Conservation (phyloP, 2,888 invertebrate species). For the Drosophila setosimentum region DNA sequence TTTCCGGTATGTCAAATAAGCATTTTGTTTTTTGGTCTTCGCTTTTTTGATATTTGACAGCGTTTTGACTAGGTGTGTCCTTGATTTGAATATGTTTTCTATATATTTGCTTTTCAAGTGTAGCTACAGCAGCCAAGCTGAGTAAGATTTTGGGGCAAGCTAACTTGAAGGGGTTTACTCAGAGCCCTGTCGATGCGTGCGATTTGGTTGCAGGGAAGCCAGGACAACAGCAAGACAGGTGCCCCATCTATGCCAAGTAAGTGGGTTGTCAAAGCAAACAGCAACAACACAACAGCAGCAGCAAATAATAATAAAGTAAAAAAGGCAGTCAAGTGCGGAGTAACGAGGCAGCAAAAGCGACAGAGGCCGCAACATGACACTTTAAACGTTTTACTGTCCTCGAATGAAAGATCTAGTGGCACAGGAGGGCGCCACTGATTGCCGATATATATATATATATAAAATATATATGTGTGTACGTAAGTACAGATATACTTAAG, state of each 20-base stretch:
- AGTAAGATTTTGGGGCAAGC: constrained; percentile 15
- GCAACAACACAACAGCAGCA: constrained; percentile 35
- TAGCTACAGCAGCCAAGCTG: constrained; percentile 8
- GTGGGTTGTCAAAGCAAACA: constrained; percentile 81
- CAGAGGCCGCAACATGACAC: constrained; percentile 67
- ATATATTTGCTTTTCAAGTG: not conserved
- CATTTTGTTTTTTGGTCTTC: not conserved
- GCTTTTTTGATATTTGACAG: not conserved
- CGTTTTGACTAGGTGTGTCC: not conserved
- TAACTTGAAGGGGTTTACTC: constrained; percentile 69
- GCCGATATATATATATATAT: constrained; percentile 34
- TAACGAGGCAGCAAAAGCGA: constrained; percentile 59
- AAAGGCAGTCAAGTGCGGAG: constrained; percentile 57
- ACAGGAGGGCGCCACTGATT: constrained; percentile 46
- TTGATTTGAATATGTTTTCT: not conserved
- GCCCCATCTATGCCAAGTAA: constrained; percentile 65
- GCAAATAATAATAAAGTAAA: constrained; percentile 75
- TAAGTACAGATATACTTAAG: not conserved
- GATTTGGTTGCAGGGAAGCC: constrained; percentile 62
- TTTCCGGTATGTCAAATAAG: not conserved
- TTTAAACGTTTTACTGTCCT: constrained; percentile 75
- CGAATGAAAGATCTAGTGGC: constrained; percentile 13
- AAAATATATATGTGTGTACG: not conserved
- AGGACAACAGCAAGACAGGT: constrained; percentile 38
- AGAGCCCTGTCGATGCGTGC: constrained; percentile 73